Percentiles rank a stretch among this genome's conserved stretches.
Conservation (phyloP, 37 sponge, comb jelly and placozoan species). For the Halichondria panicea region DNA sequence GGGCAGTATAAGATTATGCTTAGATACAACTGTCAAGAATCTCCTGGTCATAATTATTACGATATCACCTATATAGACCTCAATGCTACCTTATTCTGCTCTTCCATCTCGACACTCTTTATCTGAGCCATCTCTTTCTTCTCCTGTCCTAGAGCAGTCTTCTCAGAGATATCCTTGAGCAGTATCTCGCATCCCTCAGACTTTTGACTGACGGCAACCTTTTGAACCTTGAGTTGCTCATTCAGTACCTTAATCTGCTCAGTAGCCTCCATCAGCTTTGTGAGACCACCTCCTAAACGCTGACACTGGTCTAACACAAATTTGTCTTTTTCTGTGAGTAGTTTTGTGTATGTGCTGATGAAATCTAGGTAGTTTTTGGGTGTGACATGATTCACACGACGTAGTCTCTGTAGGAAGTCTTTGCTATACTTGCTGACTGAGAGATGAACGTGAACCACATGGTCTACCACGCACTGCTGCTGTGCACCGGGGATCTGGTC, state of each 20-base stretch:
- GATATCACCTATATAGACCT: no score
- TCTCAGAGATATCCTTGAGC: slow-evolving; percentile 83
- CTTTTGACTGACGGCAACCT: slow-evolving; percentile 93
- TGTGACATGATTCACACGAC: slow-evolving; percentile 97
- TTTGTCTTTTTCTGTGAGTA: slow-evolving; percentile 92
- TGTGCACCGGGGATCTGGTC: slow-evolving; percentile 84
- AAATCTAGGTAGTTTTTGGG: slow-evolving; percentile 99
- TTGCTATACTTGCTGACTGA: slow-evolving; percentile 84
- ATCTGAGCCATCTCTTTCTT: slow-evolving; percentile 92
- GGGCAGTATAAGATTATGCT: no score
- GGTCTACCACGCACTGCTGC: slow-evolving; percentile 76
- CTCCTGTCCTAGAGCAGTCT: slow-evolving; percentile 82
- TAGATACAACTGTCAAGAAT: no score
- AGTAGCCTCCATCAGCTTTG: slow-evolving; percentile 91
- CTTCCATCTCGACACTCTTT: slow-evolving; percentile 96
- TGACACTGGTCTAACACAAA: slow-evolving; percentile 89
- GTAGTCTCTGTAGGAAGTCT: slow-evolving; percentile 85
- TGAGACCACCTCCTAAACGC: slow-evolving; percentile 88
- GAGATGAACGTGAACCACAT: slow-evolving; percentile 94
- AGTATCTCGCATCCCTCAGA: slow-evolving; percentile 88
- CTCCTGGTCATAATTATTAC: no score
- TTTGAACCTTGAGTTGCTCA: slow-evolving; percentile 94
- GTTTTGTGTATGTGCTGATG: slow-evolving; percentile 82
- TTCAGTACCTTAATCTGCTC: slow-evolving; percentile 89
- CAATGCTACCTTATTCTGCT: slow-evolving; percentile 85